These are phyloP conservation scores for Chesias legatella DNA, from an alignment of 2,888 invertebrate species.

Conservation along the genomic window DNA sequence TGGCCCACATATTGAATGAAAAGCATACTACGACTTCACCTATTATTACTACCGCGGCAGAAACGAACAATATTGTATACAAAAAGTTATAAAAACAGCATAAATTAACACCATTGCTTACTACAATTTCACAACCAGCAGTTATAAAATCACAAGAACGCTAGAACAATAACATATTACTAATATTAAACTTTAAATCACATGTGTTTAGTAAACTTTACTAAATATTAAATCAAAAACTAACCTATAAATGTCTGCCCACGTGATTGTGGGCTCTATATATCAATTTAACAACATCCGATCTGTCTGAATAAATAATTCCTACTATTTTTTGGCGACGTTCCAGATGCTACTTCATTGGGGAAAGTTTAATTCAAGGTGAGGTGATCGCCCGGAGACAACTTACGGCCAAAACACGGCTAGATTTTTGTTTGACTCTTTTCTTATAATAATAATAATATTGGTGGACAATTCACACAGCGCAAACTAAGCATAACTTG, in stretches of 20 bases:
- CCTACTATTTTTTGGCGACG: constrained; percentile 14
- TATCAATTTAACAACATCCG: constrained; percentile 30
- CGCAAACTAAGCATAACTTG: no score
- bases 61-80: no score
- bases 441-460: no score
- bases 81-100: no score
- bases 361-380: constrained; percentile 11
- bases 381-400: constrained; percentile 1
- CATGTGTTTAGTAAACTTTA: constrained; percentile 8
- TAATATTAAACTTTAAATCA: constrained; percentile 10
- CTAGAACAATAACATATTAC: not conserved
- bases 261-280: constrained; percentile 15
- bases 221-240: constrained; percentile 15
- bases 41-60: no score
- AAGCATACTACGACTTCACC: no score
- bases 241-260: constrained; percentile 14
- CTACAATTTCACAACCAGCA: not conserved
- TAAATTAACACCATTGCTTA: not conserved
- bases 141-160: not conserved
- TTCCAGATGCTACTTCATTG: constrained; percentile 20
- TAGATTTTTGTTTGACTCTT: no score
- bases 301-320: constrained; percentile 25
- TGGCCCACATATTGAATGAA: no score
- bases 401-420: constrained; percentile 1
- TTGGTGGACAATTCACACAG: no score